Percentiles rank a stretch among this genome's conserved stretches.
phyloP scores from a whole-genome alignment of 1,140 invertebrate genomes.

The Medauroidea extradentata region DNA sequence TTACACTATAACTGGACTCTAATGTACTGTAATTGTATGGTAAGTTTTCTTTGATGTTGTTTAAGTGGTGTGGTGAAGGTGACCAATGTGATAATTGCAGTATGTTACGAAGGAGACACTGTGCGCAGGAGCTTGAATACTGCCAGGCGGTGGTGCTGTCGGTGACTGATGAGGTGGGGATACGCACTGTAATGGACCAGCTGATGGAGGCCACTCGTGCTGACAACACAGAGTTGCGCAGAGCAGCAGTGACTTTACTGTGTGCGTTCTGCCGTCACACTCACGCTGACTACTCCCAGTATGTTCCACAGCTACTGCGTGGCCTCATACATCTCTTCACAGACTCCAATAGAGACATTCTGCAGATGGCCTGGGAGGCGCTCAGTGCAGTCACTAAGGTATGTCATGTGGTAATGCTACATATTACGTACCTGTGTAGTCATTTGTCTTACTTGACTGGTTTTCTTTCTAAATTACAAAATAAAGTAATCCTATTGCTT shows the following conservation, averaged over 20 bases:
- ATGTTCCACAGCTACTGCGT: conserved; percentile 82
- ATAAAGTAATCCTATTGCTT: too few species aligned
- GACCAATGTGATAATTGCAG: too few species aligned
- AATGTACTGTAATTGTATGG: too few species aligned
- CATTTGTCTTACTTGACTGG: neutral
- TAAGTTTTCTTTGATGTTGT: too few species aligned
- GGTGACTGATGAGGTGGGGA: conserved; percentile 79
- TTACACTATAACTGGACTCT: too few species aligned
- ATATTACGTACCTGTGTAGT: neutral
- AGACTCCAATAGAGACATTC: conserved; percentile 72
- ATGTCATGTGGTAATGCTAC: neutral
- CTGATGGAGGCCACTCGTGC: conserved; percentile 75
- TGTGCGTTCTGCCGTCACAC: conserved; percentile 87
- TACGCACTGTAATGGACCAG: conserved; percentile 84
- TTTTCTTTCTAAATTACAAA: neutral
- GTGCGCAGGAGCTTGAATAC: conserved; percentile 73
- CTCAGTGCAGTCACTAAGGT: conserved; percentile 85
- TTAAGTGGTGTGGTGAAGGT: too few species aligned
- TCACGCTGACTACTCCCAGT: conserved; percentile 77
- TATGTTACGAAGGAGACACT: neutral
- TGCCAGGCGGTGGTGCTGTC: conserved; percentile 91
- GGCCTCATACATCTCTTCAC: conserved; percentile 83
- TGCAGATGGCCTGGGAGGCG: conserved; percentile 85
- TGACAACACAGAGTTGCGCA: conserved; percentile 52
- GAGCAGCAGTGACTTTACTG: conserved; percentile 80